A percentile compares a stretch with the other conserved stretches of the same genome.
Conservation (phyloP, 1,140 invertebrate genomes). For the Panagrolaimus sp. region DNA sequence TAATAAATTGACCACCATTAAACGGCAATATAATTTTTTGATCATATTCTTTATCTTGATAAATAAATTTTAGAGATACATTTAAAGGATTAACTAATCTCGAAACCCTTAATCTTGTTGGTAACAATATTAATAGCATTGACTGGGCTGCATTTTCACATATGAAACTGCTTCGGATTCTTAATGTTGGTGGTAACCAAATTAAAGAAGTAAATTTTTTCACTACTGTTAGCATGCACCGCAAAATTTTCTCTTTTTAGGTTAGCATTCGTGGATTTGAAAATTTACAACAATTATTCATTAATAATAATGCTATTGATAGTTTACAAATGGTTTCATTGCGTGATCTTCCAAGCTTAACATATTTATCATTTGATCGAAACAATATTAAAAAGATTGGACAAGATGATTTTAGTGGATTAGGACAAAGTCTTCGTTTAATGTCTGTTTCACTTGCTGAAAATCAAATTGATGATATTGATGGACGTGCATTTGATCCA, state of each 20-base stretch:
- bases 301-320: constrained; percentile 50
- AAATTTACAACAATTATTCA: constrained; percentile 39
- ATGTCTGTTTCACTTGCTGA: constrained; percentile 39
- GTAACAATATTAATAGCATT: constrained; percentile 31
- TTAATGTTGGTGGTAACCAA: constrained; percentile 45
- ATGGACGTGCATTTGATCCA: constrained; percentile 26
- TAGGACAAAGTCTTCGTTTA: constrained; percentile 31
- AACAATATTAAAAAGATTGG: constrained; percentile 35
- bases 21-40: constrained; percentile 26
- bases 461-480: constrained; percentile 46
- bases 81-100: constrained; percentile 44
- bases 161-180: constrained; percentile 33
- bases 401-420: constrained; percentile 31
- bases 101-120: constrained; percentile 36
- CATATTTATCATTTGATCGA: constrained; percentile 36
- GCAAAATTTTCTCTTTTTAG: constrained; percentile 22
- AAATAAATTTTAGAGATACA: constrained; percentile 32
- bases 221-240: neutral
- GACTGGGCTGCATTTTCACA: constrained; percentile 33
- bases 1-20: constrained; percentile 44
- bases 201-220: constrained; percentile 15
- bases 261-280: constrained; percentile 31
- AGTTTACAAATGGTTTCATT: constrained; percentile 35
- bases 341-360: constrained; percentile 29
- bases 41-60: constrained; percentile 10